Base-by-base conservation (phyloP, 1,140 invertebrate genomes). In the Hylyphantes graminicola region DNA sequence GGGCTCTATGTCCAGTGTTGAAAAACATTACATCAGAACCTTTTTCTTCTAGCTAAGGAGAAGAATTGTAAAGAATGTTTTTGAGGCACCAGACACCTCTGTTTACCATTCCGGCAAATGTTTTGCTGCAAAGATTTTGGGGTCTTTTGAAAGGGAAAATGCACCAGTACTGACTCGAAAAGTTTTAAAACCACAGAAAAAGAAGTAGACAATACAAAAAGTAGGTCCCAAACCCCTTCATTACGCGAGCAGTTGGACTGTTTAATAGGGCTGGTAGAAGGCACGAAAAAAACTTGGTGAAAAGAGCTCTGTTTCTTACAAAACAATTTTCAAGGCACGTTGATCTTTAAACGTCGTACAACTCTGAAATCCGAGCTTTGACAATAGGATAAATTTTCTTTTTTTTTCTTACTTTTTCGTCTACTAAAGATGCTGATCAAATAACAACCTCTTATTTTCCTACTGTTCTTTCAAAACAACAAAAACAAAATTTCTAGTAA, bases 341-440 rank as follows among this genome's bases (percentile, higher is more conserved):
- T 76, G 74, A 64, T 76, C 74, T 76, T 76, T 63, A 61, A 76
- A 48, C 59, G 57, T 50, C 59, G 48, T 48, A 51, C 35, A 76
- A 17, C 67, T 70, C 72, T 57, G 21, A 76, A 76, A 61, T 64
- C 74, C 74, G 48, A 76, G 8, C 61, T 64, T 54, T 76, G 74
- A 76, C 74, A 76, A 76, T 76, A 50, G 54, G 74, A 64, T 74
- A 64, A 76, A 15, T 67, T 76, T 76, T 76, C 59, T 59, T 64
- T 55, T 57, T 13, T 57, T 48, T 35, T 9, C 73, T 17, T 57
- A 21, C 55, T 7, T n/a, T 17, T 15, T 11, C 19, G 50, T 17
- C 50, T 51, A 17, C 61, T 76, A 13, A 35, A 35, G 35, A 35
- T 35, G 35, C 35, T 35, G 35, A 35, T 35, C 35, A 35, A 35